Evolutionary conservation across 2,797 vertebrate species (phyloP).

Genomic region (Columba guinea): DNA sequence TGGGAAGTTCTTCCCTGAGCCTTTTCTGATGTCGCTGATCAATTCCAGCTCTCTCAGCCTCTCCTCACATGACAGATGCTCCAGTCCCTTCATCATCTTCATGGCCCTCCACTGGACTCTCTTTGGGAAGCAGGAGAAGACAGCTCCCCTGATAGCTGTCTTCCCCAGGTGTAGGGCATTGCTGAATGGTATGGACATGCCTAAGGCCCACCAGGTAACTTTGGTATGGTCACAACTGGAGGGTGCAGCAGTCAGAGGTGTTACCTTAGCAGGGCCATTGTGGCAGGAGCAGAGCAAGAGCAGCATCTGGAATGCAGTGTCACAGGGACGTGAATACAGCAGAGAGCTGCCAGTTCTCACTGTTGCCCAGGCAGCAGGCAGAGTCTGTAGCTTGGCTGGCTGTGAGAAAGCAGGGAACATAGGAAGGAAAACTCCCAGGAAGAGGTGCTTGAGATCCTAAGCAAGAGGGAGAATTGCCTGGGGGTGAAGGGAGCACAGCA

Average conservation of each 20-base stretch:
- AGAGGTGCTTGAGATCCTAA: background rate
- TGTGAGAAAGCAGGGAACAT: background rate
- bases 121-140: background rate
- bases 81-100: background rate
- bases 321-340: background rate
- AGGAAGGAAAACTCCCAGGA: background rate
- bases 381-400: background rate
- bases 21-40: background rate
- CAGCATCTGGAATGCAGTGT: background rate
- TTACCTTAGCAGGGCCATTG: background rate
- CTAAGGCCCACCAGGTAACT: background rate
- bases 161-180: background rate
- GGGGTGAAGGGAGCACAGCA: background rate
- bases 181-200: rapidly evolving
- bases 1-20: background rate
- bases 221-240: background rate
- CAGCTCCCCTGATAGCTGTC: background rate
- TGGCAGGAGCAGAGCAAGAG: background rate
- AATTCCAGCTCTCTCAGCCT: background rate
- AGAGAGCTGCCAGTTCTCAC: background rate
- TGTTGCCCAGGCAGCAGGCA: background rate
- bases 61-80: background rate
- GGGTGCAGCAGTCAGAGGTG: rapidly evolving
- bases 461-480: background rate
- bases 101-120: background rate